A percentile compares a stretch with the other conserved stretches of the same genome.
Evolutionary conservation across 2,888 invertebrate genomes (phyloP).

Genomic region (Eretmocerus hayati): DNA sequence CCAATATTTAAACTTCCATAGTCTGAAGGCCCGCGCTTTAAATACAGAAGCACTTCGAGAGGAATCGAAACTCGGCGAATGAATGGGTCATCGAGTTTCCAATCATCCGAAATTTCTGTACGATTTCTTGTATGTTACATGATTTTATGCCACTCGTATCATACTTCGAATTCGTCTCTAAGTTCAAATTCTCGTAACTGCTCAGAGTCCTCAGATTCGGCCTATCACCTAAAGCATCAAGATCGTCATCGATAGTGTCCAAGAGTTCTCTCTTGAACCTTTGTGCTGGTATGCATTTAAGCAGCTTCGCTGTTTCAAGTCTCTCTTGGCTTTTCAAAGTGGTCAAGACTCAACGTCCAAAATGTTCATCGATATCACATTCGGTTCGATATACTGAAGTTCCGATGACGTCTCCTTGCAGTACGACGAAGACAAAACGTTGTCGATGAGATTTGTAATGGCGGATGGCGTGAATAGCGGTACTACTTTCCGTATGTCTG

Average conservation of each 20-base stretch:
- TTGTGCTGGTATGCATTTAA: background rate
- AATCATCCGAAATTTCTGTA: no score
- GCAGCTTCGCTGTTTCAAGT: background rate
- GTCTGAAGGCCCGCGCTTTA: no score
- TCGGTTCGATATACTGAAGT: no score
- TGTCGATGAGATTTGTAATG: no score
- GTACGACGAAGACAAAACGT: no score
- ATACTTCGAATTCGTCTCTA: background rate
- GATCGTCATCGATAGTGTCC: background rate
- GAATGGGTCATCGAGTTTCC: no score
- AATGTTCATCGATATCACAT: background rate
- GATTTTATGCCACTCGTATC: background rate
- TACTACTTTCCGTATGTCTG: no score
- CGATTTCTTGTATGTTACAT: background rate
- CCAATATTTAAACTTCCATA: no score
- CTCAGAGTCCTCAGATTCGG: background rate
- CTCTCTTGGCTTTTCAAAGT: background rate
- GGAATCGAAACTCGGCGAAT: no score
- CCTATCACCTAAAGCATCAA: background rate
- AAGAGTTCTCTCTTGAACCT: background rate
- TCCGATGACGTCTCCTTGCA: background rate
- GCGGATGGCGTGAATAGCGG: no score
- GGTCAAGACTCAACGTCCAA: background rate
- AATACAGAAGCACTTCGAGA: no score
- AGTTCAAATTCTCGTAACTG: background rate